A percentile compares a stretch with the other conserved stretches of the same genome.
Conservation (phyloP, 2,888 invertebrate species). For the Netelia inedita region DNA sequence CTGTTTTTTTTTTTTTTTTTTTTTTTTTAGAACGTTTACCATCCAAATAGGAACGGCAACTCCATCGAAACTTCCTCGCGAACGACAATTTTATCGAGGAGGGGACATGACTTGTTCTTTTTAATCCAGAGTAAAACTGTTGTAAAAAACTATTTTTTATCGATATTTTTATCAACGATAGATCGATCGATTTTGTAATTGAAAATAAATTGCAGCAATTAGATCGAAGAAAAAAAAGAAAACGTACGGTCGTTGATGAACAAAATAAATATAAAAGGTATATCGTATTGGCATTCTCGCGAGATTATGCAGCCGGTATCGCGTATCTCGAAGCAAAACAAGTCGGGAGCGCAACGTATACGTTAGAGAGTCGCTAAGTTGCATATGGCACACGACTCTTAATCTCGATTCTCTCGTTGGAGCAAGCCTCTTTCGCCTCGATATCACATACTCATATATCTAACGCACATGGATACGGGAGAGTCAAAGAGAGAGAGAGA, state of each 20-base stretch:
- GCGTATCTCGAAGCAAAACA: constrained; percentile 35
- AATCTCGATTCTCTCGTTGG: constrained; percentile 53
- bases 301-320: constrained; percentile 67
- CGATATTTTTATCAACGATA: too few species aligned
- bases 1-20: background rate
- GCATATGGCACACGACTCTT: constrained; percentile 62
- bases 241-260: too few species aligned
- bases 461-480: background rate
- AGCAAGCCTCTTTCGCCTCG: constrained; percentile 26
- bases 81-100: background rate
- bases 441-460: background rate
- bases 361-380: background rate
- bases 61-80: constrained; percentile 13
- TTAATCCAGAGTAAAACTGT: too few species aligned
- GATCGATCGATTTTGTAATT: too few species aligned
- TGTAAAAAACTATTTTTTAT: too few species aligned
- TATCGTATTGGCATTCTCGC: constrained; percentile 53
- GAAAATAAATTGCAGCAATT: too few species aligned
- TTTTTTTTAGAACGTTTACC: background rate
- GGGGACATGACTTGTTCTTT: background rate
- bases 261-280: too few species aligned
- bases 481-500: background rate
- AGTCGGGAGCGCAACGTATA: constrained; percentile 20
- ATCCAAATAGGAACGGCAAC: background rate
- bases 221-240: too few species aligned